These are phyloP conservation scores for Prunella fulvescens DNA, from an alignment of 2,113 vertebrate species.

Conservation along the genomic window DNA sequence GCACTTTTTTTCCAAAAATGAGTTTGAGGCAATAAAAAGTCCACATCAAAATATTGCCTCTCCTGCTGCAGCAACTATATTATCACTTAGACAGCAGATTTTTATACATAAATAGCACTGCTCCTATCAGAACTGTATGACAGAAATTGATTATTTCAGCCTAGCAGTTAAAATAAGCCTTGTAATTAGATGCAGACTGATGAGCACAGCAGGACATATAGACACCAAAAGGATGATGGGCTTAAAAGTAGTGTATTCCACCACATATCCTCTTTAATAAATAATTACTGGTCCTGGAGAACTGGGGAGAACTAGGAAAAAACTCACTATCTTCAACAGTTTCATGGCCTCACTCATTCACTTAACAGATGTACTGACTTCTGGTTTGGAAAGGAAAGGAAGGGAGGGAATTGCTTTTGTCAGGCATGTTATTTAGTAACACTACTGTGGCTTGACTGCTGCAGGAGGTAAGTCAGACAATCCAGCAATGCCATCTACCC, in stretches of 20 bases:
- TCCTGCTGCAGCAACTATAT: neutral
- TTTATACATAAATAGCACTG: neutral
- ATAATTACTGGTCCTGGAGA: neutral
- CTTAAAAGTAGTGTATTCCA: neutral
- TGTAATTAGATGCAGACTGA: neutral
- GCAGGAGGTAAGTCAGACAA: neutral
- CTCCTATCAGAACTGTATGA: neutral
- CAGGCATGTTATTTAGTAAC: neutral
- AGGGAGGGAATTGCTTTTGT: neutral
- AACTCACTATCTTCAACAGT: neutral
- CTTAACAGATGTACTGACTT: neutral
- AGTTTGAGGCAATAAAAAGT: neutral
- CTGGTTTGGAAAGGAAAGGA: neutral
- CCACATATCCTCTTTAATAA: neutral
- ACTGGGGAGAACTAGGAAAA: neutral
- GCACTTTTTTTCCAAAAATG: neutral
- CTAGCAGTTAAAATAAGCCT: constrained; percentile 11
- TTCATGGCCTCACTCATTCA: neutral
- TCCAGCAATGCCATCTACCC: neutral
- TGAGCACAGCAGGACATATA: neutral
- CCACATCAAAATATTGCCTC: neutral
- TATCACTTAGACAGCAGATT: neutral
- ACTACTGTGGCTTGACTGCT: neutral
- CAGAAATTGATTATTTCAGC: neutral
- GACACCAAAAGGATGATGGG: neutral